Percentiles rank a stretch among this genome's conserved stretches.
These are phyloP conservation scores for Volucella bombylans DNA, from an alignment of 2,888 invertebrate species.

Conservation along the genomic window DNA sequence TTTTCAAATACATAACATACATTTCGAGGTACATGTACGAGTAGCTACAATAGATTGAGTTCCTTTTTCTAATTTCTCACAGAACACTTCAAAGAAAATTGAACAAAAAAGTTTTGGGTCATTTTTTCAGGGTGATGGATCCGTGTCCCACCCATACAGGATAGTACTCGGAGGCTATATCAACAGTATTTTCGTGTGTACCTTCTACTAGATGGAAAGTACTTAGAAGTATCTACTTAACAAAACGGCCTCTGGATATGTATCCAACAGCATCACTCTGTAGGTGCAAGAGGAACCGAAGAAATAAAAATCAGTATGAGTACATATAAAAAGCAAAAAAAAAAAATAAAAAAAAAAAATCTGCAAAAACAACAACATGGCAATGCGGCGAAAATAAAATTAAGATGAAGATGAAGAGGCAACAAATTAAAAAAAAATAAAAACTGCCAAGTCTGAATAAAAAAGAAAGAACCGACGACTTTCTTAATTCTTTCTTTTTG, in stretches of 20 bases:
- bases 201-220: constrained; percentile 43
- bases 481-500: constrained; percentile 73
- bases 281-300: constrained; percentile 46
- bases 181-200: constrained; percentile 15
- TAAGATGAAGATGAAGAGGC: constrained; percentile 66
- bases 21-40: no score
- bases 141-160: constrained; percentile 34
- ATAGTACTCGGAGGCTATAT: constrained; percentile 1
- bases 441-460: constrained; percentile 44
- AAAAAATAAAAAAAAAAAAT: constrained; percentile 50
- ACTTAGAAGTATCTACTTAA: constrained; percentile 56
- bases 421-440: constrained; percentile 42
- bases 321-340: constrained; percentile 31
- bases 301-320: constrained; percentile 56
- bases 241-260: constrained; percentile 58
- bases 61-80: no score
- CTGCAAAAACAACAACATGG: constrained; percentile 45
- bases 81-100: neutral
- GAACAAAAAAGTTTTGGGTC: constrained; percentile 18
- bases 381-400: constrained; percentile 68
- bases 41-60: no score
- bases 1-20: no score
- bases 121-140: constrained; percentile 24
- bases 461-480: constrained; percentile 68
- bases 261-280: constrained; percentile 56